These are phyloP conservation scores for Trematomus bernacchii DNA, from an alignment of 2,797 vertebrate genomes.

Conservation along the genomic window DNA sequence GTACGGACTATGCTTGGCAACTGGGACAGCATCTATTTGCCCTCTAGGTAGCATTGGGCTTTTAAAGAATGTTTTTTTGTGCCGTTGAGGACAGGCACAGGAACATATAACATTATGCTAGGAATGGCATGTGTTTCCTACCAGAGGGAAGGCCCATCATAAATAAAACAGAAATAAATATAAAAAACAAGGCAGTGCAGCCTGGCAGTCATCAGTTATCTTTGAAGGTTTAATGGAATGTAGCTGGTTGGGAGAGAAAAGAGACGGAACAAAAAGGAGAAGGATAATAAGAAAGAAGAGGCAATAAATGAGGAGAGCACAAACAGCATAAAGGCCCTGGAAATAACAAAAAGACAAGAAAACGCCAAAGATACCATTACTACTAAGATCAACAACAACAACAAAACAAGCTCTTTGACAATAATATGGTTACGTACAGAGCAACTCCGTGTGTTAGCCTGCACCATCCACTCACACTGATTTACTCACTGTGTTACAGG, in stretches of 20 bases:
- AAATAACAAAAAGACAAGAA: constrained; percentile 34
- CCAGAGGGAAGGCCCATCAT: constrained; percentile 70
- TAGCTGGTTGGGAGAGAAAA: constrained; percentile 43
- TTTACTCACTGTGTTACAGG: constrained; percentile 38
- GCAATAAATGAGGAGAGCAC: constrained; percentile 41
- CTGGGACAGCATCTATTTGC: constrained; percentile 73
- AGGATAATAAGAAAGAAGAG: constrained; percentile 6
- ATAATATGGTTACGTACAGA: constrained; percentile 39
- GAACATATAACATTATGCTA: constrained; percentile 76
- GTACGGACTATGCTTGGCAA: constrained; percentile 60
- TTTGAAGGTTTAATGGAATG: constrained; percentile 81
- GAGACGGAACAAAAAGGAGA: constrained; percentile 7
- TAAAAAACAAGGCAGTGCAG: constrained; percentile 46
- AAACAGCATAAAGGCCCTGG: constrained; percentile 29
- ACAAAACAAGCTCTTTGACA: constrained; percentile 33
- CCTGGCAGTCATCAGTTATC: constrained; percentile 78
- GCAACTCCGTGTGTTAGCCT: constrained; percentile 24
- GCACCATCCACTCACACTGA: constrained; percentile 37
- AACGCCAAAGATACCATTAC: constrained; percentile 39
- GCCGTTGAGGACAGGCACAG: constrained; percentile 65
- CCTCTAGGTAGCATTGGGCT: constrained; percentile 71
- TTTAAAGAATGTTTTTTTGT: constrained; percentile 74
- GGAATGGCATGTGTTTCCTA: constrained; percentile 60
- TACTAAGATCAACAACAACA: constrained; percentile 52
- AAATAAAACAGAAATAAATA: constrained; percentile 73